These are phyloP conservation scores for Popillia japonica DNA, from an alignment of 1,140 invertebrate genomes.

Conservation along the genomic window DNA sequence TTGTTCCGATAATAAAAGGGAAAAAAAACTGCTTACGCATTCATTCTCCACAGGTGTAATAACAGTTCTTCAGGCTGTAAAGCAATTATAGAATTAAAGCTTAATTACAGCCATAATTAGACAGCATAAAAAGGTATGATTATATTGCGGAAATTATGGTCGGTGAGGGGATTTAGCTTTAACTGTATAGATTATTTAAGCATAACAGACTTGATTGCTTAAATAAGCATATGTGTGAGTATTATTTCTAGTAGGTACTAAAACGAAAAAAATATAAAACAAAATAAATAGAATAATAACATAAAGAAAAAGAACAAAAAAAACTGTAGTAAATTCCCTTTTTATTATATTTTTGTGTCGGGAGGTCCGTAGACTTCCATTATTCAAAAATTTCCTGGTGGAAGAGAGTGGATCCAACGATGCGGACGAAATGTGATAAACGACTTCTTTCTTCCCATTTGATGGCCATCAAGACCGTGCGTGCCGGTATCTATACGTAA, in stretches of 20 bases:
- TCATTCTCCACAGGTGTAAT: too few relatives aligned
- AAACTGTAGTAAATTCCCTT: slow-evolving; percentile 43
- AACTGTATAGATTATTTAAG: too few relatives aligned
- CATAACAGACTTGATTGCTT: not conserved
- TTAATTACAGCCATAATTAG: too few relatives aligned
- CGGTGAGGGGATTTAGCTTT: too few relatives aligned
- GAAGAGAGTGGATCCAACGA: slow-evolving; percentile 42
- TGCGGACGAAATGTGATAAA: slow-evolving; percentile 48
- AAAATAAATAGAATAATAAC: slow-evolving; percentile 26
- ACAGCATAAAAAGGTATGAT: not conserved
- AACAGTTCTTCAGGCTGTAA: too few relatives aligned
- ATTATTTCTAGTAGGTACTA: not conserved
- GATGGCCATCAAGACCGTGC: slow-evolving; percentile 28
- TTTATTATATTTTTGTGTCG: slow-evolving; percentile 44
- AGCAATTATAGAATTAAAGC: too few relatives aligned
- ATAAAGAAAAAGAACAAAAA: slow-evolving; percentile 17
- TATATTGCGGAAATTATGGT: not conserved
- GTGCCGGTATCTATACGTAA: not conserved
- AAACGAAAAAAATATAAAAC: not conserved
- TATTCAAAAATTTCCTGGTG: slow-evolving; percentile 46
- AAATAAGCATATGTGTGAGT: too few relatives aligned
- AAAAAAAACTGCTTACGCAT: too few relatives aligned
- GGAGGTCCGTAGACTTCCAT: slow-evolving; percentile 42
- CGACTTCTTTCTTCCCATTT: slow-evolving; percentile 41
- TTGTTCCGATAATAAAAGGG: too few relatives aligned